Evolutionary conservation across 2,888 invertebrate species (phyloP).

Genomic region (Cyaniris semiargus): DNA sequence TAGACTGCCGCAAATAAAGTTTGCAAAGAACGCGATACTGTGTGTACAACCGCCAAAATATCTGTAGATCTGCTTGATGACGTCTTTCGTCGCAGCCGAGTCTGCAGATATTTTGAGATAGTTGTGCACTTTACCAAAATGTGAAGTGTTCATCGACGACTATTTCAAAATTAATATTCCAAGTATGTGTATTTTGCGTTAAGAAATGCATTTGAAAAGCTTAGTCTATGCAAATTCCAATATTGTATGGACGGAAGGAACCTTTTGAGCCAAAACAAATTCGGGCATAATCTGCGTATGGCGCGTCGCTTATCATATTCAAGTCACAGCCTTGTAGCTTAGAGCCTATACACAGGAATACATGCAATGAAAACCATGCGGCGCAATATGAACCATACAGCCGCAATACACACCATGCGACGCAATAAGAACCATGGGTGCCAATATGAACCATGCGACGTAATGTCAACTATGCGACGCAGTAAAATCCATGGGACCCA

Average conservation of each 20-base stretch:
- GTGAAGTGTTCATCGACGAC: background rate
- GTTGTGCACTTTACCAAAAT: background rate
- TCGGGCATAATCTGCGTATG: slow-evolving; percentile 46
- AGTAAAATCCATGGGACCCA: background rate
- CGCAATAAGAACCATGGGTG: background rate
- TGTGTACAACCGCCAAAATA: background rate
- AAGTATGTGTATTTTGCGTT: slow-evolving; percentile 43
- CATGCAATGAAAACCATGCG: slow-evolving; percentile 24
- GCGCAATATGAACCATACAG: background rate
- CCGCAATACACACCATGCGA: background rate
- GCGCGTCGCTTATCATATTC: slow-evolving; percentile 50
- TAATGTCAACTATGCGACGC: background rate
- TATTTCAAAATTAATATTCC: slow-evolving; percentile 35
- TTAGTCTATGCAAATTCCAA: slow-evolving; percentile 68
- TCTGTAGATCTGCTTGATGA: background rate
- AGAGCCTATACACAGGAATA: slow-evolving; percentile 30
- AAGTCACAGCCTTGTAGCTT: slow-evolving; percentile 33
- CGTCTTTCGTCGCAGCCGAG: background rate
- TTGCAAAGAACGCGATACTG: background rate
- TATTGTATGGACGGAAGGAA: slow-evolving; percentile 74
- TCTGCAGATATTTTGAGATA: background rate
- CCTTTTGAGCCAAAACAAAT: slow-evolving; percentile 65
- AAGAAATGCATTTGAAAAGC: slow-evolving; percentile 61
- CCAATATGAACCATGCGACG: background rate
- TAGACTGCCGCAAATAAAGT: slow-evolving; percentile 3